Percentiles rank a stretch among this genome's conserved stretches.
phyloP scores from a whole-genome alignment of 2,888 invertebrate genomes.

The Amblyjoppa fuscipennis region DNA sequence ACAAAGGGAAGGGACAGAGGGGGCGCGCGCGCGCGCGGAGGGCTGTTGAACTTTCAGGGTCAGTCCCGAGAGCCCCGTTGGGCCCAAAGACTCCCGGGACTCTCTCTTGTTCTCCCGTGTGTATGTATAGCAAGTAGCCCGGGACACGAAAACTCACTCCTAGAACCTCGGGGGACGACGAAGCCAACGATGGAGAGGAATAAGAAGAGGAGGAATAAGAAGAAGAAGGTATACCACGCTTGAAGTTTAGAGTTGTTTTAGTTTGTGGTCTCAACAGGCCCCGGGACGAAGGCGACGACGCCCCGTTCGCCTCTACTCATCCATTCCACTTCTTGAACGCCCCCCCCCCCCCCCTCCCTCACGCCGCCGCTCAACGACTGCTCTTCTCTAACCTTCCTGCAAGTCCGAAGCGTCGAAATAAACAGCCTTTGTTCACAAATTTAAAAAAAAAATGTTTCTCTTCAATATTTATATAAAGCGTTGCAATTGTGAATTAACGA shows the following conservation, averaged over 20 bases:
- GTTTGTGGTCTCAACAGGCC: constrained; percentile 33
- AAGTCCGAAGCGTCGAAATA: too few species aligned
- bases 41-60: constrained; percentile 84
- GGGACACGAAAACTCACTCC: constrained; percentile 56
- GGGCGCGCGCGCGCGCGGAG: constrained; percentile 72
- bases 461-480: too few species aligned
- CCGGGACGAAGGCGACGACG: constrained; percentile 35
- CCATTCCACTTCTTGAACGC: constrained; percentile 15
- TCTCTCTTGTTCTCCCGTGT: constrained; percentile 4
- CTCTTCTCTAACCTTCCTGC: too few species aligned
- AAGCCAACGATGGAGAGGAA: neutral
- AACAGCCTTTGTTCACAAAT: too few species aligned
- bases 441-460: too few species aligned
- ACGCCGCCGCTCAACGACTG: too few species aligned
- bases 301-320: constrained; percentile 43
- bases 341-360: constrained; percentile 25
- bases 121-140: neutral
- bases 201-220: neutral
- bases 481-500: too few species aligned
- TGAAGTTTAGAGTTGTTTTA: constrained; percentile 20
- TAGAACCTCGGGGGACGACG: constrained; percentile 37
- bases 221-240: constrained; percentile 12
- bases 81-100: constrained; percentile 63
- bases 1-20: constrained; percentile 81
- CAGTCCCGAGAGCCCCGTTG: constrained; percentile 75